Conservation (phyloP, 2,888 invertebrate species). For the Heliothis peltigera region DNA sequence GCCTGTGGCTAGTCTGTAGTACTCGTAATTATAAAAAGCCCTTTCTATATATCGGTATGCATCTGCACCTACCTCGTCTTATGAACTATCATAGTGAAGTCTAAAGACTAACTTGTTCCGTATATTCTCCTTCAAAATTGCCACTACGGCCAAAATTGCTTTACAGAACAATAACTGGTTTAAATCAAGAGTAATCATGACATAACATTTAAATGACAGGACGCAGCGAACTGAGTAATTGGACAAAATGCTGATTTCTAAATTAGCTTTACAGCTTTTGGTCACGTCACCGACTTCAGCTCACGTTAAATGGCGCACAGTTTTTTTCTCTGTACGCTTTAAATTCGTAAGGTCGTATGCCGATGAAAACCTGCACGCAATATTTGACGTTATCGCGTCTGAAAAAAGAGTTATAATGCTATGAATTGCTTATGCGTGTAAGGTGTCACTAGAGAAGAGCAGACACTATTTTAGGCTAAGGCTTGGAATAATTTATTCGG, state of each 20-base stretch:
- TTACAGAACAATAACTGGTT: conserved; percentile 25
- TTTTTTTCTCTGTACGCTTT: conserved; percentile 39
- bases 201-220: conserved; percentile 61
- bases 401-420: conserved; percentile 32
- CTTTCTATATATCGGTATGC: too few species aligned
- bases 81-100: too few species aligned
- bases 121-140: not conserved
- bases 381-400: conserved; percentile 24
- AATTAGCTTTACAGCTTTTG: conserved; percentile 63
- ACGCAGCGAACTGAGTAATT: conserved; percentile 65
- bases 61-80: too few species aligned
- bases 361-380: conserved; percentile 28
- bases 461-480: conserved; percentile 13
- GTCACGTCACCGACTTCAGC: conserved; percentile 58
- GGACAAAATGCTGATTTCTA: conserved; percentile 62
- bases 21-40: too few species aligned
- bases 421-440: conserved; percentile 9
- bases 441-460: conserved; percentile 13
- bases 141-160: not conserved
- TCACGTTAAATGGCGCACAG: conserved; percentile 53
- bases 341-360: conserved; percentile 34
- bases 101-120: not conserved
- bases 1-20: too few species aligned
- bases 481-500: conserved; percentile 39
- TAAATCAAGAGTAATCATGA: conserved; percentile 53